Conservation (phyloP, 2,888 invertebrate species). For the Nomada ruficornis region DNA sequence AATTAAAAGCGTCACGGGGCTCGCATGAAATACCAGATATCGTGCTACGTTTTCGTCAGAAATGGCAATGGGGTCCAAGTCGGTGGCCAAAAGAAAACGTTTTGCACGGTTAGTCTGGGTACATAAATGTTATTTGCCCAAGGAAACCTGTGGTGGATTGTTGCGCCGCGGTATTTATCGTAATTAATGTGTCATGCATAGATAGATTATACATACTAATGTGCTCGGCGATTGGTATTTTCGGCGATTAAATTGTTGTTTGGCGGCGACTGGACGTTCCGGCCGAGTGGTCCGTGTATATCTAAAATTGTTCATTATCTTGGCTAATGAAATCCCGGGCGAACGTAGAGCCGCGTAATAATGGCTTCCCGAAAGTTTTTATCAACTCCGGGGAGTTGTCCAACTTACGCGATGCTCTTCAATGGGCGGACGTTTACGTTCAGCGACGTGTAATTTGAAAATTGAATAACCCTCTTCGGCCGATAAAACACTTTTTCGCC, state of each 20-base stretch:
- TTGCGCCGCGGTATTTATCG: no score
- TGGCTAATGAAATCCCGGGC: conserved; percentile 47
- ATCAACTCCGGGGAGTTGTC: not conserved
- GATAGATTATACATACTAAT: not conserved
- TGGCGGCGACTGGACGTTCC: not conserved
- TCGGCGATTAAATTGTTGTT: not conserved
- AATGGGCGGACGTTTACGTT: conserved; percentile 18
- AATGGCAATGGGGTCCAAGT: no score
- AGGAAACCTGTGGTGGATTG: no score
- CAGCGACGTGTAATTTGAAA: conserved; percentile 32
- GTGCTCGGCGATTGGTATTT: not conserved
- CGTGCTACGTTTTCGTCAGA: no score
- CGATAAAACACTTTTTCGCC: conserved; percentile 9
- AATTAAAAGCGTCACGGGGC: conserved; percentile 11
- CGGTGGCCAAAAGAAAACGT: no score
- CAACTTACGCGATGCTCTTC: conserved; percentile 27
- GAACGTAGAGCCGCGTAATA: conserved; percentile 25
- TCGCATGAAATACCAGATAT: not conserved
- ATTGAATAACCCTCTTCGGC: conserved; percentile 32
- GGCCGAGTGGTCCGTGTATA: conserved; percentile 12
- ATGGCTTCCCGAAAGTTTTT: conserved; percentile 35
- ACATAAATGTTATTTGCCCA: no score
- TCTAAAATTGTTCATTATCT: conserved; percentile 48
- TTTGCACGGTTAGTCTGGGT: no score
- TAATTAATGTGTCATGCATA: no score